These are phyloP conservation scores for Cephalotes varians DNA, from an alignment of 2,888 invertebrate species.

Conservation along the genomic window DNA sequence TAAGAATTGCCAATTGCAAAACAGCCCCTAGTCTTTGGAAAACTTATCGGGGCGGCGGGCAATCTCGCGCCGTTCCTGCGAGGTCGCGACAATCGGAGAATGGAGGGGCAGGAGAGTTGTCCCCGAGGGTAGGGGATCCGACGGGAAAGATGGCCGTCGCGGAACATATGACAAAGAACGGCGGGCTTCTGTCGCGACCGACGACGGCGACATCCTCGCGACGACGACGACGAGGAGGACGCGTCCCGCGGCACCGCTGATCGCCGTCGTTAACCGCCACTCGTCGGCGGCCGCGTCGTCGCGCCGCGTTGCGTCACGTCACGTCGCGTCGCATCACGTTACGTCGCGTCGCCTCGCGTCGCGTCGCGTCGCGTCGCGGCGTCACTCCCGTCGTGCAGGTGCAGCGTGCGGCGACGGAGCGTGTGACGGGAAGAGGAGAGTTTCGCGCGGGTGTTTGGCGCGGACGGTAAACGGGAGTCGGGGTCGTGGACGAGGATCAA, in stretches of 20 bases:
- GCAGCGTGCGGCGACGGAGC: conserved; percentile 12
- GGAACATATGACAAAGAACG: conserved; percentile 85
- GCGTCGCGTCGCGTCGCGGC: conserved; percentile 8
- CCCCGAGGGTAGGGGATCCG: conserved; percentile 42
- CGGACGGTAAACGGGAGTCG: not conserved
- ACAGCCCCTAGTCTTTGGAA: not conserved
- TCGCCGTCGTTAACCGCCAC: conserved; percentile 52
- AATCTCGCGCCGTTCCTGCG: conserved; percentile 5
- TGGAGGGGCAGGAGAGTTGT: not conserved
- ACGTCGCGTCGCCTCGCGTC: not conserved
- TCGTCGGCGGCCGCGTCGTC: conserved; percentile 35
- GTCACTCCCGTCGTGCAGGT: conserved; percentile 12
- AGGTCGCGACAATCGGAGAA: not conserved
- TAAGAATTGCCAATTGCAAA: too few species aligned
- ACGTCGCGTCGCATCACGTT: not conserved
- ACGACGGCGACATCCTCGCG: conserved; percentile 59
- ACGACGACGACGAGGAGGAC: conserved; percentile 43
- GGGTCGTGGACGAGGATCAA: conserved; percentile 1
- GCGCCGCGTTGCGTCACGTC: not conserved
- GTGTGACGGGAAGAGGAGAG: not conserved
- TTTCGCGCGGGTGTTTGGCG: conserved; percentile 6
- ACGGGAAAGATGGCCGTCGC: conserved; percentile 82
- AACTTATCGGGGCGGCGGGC: not conserved
- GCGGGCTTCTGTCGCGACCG: conserved; percentile 75
- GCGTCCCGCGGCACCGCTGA: conserved; percentile 68